Base-by-base conservation (phyloP, 2,113 vertebrate species). In the Myotis davidii region DNA sequence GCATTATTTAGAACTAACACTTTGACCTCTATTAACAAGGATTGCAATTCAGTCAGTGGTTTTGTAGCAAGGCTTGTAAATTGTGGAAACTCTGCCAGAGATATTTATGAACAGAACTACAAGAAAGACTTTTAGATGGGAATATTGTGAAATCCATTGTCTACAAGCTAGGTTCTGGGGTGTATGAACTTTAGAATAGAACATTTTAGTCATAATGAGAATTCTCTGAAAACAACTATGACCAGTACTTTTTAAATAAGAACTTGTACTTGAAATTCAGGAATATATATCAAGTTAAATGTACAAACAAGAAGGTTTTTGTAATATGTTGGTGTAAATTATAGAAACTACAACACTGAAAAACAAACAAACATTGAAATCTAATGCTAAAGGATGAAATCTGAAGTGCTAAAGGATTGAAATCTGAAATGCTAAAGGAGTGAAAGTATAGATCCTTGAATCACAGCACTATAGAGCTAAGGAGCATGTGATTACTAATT, bases 231-330 rank as follows among this genome's bases (percentile, higher is more conserved):
- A 96, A 95, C 69, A 94, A 72, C 76, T 48, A 88, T 93, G 27
- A 84, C n/a, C 8, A 54, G 52, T 76, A 95, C 93, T 87, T 94
- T 94, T 73, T 0, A 98, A 97, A 97, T 74, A 96, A 97, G 96
- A 88, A 87, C 85, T 96, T 95, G 77, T 85, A 97, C 96, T 97
- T 96, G 85, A 97, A 97, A 81, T 95, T 96, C 84, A 90, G 81
- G 73, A 93, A 95, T 96, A 74, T 78, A 64, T 94, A 98, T 88
- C 94, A 96, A 95, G 82, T 97, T 98, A 97, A 98, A 97, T 86
- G 59, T 1, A 32, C 96, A 87, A 95, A 84, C 32, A 98, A 89
- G 96, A 95, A 98, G 92, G 82, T 52, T 84, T 73, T 65, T 81
- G 3, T 85, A 69, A 65, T 17, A 59, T 2, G 2, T 37, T 69